phyloP scores from a whole-genome alignment of 2,113 vertebrate genomes.

The Nothocercus nigrocapillus region DNA sequence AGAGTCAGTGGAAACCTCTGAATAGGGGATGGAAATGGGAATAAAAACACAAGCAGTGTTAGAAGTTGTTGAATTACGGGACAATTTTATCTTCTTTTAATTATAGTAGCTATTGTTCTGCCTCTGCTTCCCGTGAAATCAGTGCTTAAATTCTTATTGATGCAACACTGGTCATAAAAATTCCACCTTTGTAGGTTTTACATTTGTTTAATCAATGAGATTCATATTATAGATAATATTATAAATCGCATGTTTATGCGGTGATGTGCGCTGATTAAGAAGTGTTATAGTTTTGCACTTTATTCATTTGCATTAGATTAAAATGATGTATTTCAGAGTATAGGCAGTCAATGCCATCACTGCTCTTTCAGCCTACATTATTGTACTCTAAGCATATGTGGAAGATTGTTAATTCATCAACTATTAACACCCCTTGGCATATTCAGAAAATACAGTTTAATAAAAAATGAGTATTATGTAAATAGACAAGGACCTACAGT shows the following conservation, averaged over 20 bases:
- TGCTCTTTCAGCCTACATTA: background rate
- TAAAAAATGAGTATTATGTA: background rate
- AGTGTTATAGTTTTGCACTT: background rate
- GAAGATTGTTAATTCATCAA: background rate
- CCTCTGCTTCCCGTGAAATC: background rate
- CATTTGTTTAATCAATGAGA: background rate
- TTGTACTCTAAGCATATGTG: background rate
- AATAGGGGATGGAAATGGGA: background rate
- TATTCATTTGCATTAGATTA: background rate
- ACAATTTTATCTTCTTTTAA: background rate
- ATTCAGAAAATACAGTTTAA: background rate
- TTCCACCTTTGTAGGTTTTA: background rate
- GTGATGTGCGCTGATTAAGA: background rate
- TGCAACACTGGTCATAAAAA: background rate
- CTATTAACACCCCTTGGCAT: background rate
- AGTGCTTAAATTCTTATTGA: background rate
- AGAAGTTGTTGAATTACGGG: background rate
- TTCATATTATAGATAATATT: background rate
- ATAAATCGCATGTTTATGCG: background rate
- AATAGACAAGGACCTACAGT: background rate
- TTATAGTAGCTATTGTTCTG: background rate
- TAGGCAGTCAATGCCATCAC: background rate
- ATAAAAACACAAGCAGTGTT: background rate
- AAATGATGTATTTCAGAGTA: background rate
- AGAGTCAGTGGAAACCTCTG: background rate